Conservation (phyloP, 2,113 vertebrate genomes). For the Oxygymnocypris stewartii region DNA sequence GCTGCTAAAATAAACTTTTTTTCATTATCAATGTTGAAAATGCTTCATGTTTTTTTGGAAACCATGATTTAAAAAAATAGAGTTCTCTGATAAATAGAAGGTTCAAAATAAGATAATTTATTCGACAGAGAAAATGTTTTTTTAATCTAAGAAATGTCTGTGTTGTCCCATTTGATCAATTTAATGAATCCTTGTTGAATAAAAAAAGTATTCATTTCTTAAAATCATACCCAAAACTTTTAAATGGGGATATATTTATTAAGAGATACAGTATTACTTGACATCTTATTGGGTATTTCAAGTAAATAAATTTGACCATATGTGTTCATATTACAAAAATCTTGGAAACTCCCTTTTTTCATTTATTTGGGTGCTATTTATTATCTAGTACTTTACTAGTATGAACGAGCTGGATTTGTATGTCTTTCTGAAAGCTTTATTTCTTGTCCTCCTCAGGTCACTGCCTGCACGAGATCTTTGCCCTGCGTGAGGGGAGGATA, state of each 20-base stretch:
- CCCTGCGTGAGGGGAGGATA: slow-evolving; percentile 92
- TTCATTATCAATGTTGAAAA: background rate
- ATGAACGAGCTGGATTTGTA: background rate
- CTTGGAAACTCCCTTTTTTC: background rate
- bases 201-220: background rate
- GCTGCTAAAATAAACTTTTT: background rate
- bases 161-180: background rate
- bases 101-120: too few relatives aligned
- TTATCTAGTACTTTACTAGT: background rate
- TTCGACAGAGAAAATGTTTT: too few relatives aligned
- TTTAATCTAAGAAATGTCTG: background rate
- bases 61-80: background rate
- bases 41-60: background rate
- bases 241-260: background rate
- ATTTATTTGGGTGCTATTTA: background rate
- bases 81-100: too few relatives aligned
- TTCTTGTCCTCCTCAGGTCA: slow-evolving; percentile 80
- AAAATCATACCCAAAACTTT: background rate
- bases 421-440: background rate
- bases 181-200: too few relatives aligned
- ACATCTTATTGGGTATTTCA: background rate
- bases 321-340: background rate
- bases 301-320: background rate
- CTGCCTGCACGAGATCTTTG: slow-evolving; percentile 95
- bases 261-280: background rate